These are phyloP conservation scores for Madoqua kirkii DNA, from an alignment of 2,113 vertebrate species.

Conservation along the genomic window DNA sequence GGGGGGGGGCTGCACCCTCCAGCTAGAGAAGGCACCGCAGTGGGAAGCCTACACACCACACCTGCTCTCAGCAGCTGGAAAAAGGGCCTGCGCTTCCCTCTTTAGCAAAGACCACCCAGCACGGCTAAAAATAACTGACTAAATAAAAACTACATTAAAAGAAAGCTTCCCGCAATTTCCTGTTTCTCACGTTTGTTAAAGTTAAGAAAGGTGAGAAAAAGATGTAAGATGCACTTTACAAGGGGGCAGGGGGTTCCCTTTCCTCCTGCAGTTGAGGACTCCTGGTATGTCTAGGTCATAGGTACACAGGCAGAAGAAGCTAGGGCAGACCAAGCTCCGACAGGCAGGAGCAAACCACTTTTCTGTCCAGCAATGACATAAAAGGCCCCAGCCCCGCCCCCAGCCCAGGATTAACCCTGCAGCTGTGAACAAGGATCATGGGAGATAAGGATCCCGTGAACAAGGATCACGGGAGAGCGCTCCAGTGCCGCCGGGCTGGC, in stretches of 20 bases:
- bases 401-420: background rate
- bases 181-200: background rate
- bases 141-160: background rate
- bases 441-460: background rate
- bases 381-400: background rate
- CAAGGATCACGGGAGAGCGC: background rate
- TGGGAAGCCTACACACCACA: accelerated
- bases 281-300: background rate
- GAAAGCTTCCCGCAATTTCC: background rate
- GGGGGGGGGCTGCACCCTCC: background rate
- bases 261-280: background rate
- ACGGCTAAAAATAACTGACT: background rate
- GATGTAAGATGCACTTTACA: background rate
- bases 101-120: background rate
- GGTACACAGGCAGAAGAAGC: background rate
- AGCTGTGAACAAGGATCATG: too few species aligned
- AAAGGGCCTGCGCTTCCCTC: accelerated
- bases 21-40: too few species aligned
- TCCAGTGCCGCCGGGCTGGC: background rate
- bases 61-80: background rate
- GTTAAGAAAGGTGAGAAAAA: background rate
- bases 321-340: background rate
- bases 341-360: background rate
- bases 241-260: background rate
- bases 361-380: background rate